These are phyloP conservation scores for Oegoconia quadripuncta DNA, from an alignment of 2,888 invertebrate genomes.

Conservation along the genomic window DNA sequence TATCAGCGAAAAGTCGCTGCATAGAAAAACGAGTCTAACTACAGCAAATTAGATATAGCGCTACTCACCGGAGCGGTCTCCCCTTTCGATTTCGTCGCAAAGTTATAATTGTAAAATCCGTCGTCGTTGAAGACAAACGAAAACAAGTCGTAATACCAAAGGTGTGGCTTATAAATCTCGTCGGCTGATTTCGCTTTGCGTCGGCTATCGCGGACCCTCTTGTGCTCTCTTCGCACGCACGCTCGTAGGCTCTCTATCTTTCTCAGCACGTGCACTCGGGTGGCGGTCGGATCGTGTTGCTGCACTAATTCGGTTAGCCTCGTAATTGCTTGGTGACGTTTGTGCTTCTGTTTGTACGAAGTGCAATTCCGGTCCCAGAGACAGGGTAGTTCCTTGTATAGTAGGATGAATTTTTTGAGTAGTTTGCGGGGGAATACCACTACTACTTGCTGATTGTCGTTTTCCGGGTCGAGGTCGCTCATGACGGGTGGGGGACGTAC, in stretches of 20 bases:
- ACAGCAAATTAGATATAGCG: background rate
- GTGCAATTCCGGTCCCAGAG: conserved; percentile 52
- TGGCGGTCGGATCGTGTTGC: conserved; percentile 54
- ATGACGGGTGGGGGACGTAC: conserved; percentile 36
- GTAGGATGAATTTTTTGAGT: conserved; percentile 47
- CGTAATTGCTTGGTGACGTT: conserved; percentile 52
- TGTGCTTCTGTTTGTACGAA: conserved; percentile 51
- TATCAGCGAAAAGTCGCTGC: background rate
- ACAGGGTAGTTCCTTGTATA: conserved; percentile 53
- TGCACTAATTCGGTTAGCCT: conserved; percentile 56
- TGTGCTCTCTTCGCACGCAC: conserved; percentile 59
- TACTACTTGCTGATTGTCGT: background rate
- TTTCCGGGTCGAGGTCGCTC: conserved; percentile 27
- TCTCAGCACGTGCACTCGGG: conserved; percentile 58
- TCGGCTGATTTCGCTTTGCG: conserved; percentile 34
- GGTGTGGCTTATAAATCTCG: conserved; percentile 50
- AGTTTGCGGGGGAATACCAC: conserved; percentile 58
- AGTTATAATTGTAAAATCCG: conserved; percentile 20
- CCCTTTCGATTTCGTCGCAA: conserved; percentile 1
- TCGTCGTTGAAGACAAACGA: conserved; percentile 50
- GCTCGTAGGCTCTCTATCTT: conserved; percentile 69
- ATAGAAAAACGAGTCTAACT: background rate
- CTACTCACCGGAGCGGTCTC: conserved; percentile 3
- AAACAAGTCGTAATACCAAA: conserved; percentile 62
- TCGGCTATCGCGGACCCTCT: conserved; percentile 48